These are phyloP conservation scores for Eristalis pertinax DNA, from an alignment of 2,888 invertebrate genomes.

Conservation along the genomic window DNA sequence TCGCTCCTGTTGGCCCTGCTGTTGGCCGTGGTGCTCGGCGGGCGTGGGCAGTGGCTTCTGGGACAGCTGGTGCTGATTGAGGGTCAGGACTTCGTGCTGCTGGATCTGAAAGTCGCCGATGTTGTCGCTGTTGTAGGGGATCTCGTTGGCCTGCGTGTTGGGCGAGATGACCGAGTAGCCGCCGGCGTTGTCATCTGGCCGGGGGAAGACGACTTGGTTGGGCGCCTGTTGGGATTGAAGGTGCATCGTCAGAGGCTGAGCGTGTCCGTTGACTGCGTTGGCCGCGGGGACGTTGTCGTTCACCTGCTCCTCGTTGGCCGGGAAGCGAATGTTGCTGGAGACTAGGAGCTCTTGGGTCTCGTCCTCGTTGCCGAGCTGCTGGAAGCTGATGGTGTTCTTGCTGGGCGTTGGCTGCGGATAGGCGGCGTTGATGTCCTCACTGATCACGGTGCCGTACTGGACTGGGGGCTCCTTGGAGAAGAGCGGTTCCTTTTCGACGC, in stretches of 20 bases:
- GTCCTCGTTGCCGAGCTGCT: conserved; percentile 69
- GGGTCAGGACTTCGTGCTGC: conserved; percentile 79
- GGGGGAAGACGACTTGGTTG: conserved; percentile 79
- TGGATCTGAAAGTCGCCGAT: conserved; percentile 76
- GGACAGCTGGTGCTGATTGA: conserved; percentile 77
- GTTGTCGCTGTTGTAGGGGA: conserved; percentile 38
- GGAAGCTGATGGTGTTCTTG: conserved; percentile 68
- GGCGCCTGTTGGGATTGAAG: conserved; percentile 77
- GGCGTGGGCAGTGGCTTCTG: conserved; percentile 72
- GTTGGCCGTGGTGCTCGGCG: conserved; percentile 29
- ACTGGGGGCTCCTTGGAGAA: conserved; percentile 79
- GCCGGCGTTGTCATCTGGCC: conserved; percentile 73
- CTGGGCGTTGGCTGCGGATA: conserved; percentile 73
- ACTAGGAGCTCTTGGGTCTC: conserved; percentile 79
- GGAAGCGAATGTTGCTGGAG: conserved; percentile 80
- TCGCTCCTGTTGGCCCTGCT: conserved; percentile 44
- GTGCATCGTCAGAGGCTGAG: conserved; percentile 77
- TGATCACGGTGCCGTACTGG: conserved; percentile 80
- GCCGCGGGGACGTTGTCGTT: conserved; percentile 73
- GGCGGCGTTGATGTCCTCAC: conserved; percentile 76
- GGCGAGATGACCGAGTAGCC: conserved; percentile 30
- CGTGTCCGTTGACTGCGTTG: conserved; percentile 78
- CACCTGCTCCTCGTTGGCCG: conserved; percentile 76
- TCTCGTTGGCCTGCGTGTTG: conserved; percentile 60
- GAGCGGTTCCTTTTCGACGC: conserved; percentile 82